Percentiles rank a stretch among this genome's conserved stretches.
phyloP scores from a whole-genome alignment of 2,797 vertebrate species.

The Lutjanus argentimaculatus region DNA sequence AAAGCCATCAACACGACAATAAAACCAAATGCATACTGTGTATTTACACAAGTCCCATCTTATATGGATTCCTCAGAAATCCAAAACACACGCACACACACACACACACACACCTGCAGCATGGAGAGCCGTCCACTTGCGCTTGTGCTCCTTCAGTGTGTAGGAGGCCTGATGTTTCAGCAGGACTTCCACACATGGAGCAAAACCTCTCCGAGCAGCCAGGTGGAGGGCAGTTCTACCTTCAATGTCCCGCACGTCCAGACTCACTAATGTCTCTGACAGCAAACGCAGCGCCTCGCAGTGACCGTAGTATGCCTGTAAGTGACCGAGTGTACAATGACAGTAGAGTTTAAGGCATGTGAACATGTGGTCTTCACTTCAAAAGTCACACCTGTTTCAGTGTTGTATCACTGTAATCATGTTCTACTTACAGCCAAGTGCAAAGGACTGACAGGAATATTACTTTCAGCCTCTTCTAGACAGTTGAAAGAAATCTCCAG shows the following conservation, averaged over 20 bases:
- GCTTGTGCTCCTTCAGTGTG: slow-evolving; percentile 90
- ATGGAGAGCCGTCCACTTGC: slow-evolving; percentile 93
- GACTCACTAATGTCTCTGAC: slow-evolving; percentile 93
- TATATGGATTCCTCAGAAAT: neutral
- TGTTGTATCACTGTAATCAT: neutral
- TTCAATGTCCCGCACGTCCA: slow-evolving; percentile 92
- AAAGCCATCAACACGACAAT: neutral
- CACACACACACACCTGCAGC: slow-evolving; percentile 88
- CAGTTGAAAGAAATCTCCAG: slow-evolving; percentile 98
- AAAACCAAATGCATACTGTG: neutral
- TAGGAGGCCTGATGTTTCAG: slow-evolving; percentile 93
- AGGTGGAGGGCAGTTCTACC: slow-evolving; percentile 94
- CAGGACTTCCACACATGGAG: slow-evolving; percentile 93
- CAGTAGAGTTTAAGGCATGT: neutral
- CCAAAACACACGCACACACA: neutral
- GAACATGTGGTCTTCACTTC: neutral
- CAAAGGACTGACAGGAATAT: slow-evolving; percentile 95
- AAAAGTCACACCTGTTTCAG: neutral
- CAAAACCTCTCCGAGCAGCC: slow-evolving; percentile 91
- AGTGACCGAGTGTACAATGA: neutral
- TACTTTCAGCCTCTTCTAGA: slow-evolving; percentile 95
- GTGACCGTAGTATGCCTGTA: slow-evolving; percentile 95
- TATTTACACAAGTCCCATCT: neutral
- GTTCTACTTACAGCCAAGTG: slow-evolving; percentile 96
- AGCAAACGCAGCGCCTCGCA: slow-evolving; percentile 94